Conservation (phyloP, 2,797 vertebrate genomes). For the Xiphophorus birchmanni region DNA sequence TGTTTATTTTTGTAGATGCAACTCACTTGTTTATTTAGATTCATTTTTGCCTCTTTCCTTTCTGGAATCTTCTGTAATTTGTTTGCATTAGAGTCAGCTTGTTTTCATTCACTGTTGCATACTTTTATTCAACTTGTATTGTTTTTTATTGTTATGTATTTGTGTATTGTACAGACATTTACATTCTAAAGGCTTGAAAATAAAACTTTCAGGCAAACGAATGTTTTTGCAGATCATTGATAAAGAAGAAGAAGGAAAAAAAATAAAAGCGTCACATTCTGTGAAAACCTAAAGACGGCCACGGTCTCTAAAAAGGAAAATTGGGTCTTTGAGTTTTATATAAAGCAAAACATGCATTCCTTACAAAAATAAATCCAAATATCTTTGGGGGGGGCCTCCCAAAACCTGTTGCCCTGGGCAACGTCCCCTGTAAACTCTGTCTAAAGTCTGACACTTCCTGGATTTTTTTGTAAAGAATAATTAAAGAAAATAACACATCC, state of each 20-base stretch:
- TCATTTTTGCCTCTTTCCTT: conserved; percentile 26
- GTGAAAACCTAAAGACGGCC: background rate
- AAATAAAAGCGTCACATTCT: no score
- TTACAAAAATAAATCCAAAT: no score
- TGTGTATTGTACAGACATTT: conserved; percentile 60
- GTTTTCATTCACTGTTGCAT: conserved; percentile 45
- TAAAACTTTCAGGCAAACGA: conserved; percentile 29
- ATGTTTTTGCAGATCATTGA: background rate
- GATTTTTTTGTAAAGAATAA: background rate
- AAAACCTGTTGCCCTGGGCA: no score
- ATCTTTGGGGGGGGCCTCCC: no score
- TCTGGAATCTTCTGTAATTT: conserved; percentile 9
- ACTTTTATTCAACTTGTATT: background rate
- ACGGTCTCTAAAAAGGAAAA: background rate
- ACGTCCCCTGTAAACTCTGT: no score
- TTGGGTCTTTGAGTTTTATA: no score
- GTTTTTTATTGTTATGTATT: conserved; percentile 46
- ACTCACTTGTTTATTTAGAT: background rate
- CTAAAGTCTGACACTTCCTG: background rate
- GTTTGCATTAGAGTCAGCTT: background rate
- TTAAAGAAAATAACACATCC: background rate
- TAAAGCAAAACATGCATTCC: no score
- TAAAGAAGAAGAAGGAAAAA: background rate
- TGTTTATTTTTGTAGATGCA: conserved; percentile 2
- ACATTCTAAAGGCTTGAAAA: conserved; percentile 53